These are phyloP conservation scores for Pomacea canaliculata DNA, from an alignment of 2,888 invertebrate species.

Conservation along the genomic window DNA sequence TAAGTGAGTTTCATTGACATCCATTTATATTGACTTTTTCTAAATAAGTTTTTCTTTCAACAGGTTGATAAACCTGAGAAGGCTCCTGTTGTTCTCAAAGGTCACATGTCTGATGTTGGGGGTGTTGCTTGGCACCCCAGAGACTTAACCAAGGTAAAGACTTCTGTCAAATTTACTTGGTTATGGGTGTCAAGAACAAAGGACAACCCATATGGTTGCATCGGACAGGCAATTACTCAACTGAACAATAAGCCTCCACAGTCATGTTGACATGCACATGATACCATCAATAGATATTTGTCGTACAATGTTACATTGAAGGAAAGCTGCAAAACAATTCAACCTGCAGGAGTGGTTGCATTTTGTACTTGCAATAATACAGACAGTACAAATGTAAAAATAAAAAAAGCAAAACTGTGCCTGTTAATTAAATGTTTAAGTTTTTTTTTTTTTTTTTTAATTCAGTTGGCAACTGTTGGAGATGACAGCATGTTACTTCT, in stretches of 20 bases:
- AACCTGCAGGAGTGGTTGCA: no score
- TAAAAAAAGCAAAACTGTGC: background rate
- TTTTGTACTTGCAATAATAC: no score
- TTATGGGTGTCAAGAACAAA: background rate
- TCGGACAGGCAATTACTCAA: background rate
- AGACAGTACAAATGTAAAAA: no score
- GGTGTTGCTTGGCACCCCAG: conserved; percentile 83
- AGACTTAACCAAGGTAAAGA: conserved; percentile 54
- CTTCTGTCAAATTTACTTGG: background rate
- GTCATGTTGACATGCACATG: no score
- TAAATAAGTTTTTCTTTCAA: background rate
- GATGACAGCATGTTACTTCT: conserved; percentile 17
- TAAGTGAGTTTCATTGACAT: no score
- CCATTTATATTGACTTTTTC: no score
- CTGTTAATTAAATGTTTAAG: background rate
- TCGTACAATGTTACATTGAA: no score
- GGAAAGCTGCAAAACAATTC: no score
- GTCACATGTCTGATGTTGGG: conserved; percentile 88
- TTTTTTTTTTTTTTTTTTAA: conserved; percentile 50
- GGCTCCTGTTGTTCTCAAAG: conserved; percentile 80
- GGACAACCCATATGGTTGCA: background rate
- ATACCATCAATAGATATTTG: no score
- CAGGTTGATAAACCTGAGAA: conserved; percentile 70
- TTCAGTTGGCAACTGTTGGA: conserved; percentile 55
- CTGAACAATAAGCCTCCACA: background rate